Base-by-base conservation (phyloP, 1,140 invertebrate species). In the Zaprionus ghesquierei region DNA sequence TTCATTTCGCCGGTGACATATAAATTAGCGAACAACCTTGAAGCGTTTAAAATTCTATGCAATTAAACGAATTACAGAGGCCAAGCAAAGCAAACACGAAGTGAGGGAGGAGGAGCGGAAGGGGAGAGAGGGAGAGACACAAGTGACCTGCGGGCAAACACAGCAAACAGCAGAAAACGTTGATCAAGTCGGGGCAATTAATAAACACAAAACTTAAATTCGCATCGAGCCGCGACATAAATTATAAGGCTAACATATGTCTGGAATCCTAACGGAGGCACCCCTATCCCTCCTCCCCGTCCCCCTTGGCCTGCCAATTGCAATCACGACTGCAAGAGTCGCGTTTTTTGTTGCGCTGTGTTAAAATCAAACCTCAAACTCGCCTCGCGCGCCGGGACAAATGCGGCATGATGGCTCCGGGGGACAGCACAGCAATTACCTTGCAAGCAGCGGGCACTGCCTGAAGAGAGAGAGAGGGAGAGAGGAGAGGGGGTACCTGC, bases 241-340 rank as follows among this genome's bases (percentile, higher is more conserved):
- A 86, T 86, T 86, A 86, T 86, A 87, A 86, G 69, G 69, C 79
- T 74, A 87, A 87, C 81, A 86, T 86, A 86, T 85, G 78, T 85
- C 82, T 86, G 82, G 75, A 64, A 54, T 59, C 33, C 49, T 22
- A 46, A 46, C 41, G n/a, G 35, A 41, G 35, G 35, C 35, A 41
- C 35, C 35, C 35, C n/a, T n/a, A 5, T 35, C 49, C 66, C 53
- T 44, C 9, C 27, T 33, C 35, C 10, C 10, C 50, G 44, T 25
- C 15, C 46, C 20, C 20, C 9, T 20, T 22, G 62, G 64, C 12
- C 71, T 80, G 80, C 75, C 82, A 87, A 82, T 79, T 87, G 84
- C 82, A 86, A 86, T 86, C 82, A 86, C 82, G 82, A 86, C 69
- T 81, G 63, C 60, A 75, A 84, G 75, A 78, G 50, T 77, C 55